These are phyloP conservation scores for Hydrolagus affinis DNA, from an alignment of 2,113 vertebrate species.

Conservation along the genomic window DNA sequence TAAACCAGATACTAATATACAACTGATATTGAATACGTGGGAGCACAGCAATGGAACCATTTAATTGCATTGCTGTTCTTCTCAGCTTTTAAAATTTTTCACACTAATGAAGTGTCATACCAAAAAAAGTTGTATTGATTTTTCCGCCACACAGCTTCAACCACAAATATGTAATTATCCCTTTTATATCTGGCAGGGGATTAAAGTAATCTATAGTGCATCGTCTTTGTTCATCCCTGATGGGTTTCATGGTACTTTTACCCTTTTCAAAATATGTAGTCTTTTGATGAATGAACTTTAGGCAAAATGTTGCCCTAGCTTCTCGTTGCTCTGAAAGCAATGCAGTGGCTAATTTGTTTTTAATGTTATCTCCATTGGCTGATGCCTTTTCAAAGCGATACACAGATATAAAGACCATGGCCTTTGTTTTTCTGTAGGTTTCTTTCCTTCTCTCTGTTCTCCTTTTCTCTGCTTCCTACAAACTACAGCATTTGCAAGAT, in stretches of 20 bases:
- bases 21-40: constrained; percentile 94
- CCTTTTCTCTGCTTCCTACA: no score
- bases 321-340: constrained; percentile 71
- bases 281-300: constrained; percentile 99
- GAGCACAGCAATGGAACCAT: constrained; percentile 75
- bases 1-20: constrained; percentile 99
- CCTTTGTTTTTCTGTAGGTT: not conserved
- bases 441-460: not conserved
- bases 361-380: constrained; percentile 22
- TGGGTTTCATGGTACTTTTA: constrained; percentile 95
- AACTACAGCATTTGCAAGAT: not conserved
- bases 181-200: constrained; percentile 99
- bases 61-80: constrained; percentile 98
- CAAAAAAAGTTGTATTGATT: constrained; percentile 99
- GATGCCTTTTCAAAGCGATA: constrained; percentile 18
- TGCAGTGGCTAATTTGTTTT: constrained; percentile 17
- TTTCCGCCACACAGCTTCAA: constrained; percentile 97
- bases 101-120: constrained; percentile 99
- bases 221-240: constrained; percentile 98
- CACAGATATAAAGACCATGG: not conserved
- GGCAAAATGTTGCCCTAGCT: constrained; percentile 88
- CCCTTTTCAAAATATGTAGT: constrained; percentile 99
- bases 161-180: constrained; percentile 99
- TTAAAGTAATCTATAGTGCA: constrained; percentile 99
- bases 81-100: constrained; percentile 98